These are phyloP conservation scores for Tetropium fuscum DNA, from an alignment of 2,888 invertebrate genomes.

Conservation along the genomic window DNA sequence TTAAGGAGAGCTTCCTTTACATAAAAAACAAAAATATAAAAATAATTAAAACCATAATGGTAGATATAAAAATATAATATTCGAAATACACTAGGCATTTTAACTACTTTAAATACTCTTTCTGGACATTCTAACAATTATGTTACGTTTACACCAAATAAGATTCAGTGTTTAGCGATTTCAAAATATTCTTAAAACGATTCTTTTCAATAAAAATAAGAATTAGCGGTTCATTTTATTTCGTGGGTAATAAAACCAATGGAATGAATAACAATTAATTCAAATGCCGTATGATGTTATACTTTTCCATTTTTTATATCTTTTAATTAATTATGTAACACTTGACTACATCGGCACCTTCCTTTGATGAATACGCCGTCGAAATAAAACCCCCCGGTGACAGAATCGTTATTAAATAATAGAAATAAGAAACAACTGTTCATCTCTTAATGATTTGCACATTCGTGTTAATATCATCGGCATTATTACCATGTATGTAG, in stretches of 20 bases:
- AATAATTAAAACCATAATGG: too few relatives aligned
- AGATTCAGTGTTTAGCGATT: too few relatives aligned
- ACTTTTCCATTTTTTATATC: constrained; percentile 25
- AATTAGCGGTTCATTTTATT: too few relatives aligned
- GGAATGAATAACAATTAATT: neutral
- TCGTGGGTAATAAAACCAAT: neutral
- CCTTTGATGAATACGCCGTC: constrained; percentile 46
- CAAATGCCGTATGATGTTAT: constrained; percentile 17
- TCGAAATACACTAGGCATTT: too few relatives aligned
- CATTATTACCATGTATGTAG: constrained; percentile 42
- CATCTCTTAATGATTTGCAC: constrained; percentile 53
- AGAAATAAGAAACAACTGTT: constrained; percentile 60
- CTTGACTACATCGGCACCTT: constrained; percentile 38
- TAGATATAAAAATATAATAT: too few relatives aligned
- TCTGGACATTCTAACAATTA: too few relatives aligned
- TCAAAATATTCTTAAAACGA: too few relatives aligned
- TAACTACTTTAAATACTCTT: too few relatives aligned
- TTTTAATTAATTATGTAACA: constrained; percentile 45
- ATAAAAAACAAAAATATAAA: too few relatives aligned
- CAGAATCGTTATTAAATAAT: constrained; percentile 60
- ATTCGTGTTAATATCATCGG: constrained; percentile 52
- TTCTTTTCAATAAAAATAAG: too few relatives aligned
- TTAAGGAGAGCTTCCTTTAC: too few relatives aligned
- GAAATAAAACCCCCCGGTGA: constrained; percentile 54
- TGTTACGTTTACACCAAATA: too few relatives aligned